Evolutionary conservation across 1,140 invertebrate genomes (phyloP).

Genomic region (Polypedilum vanderplanki): DNA sequence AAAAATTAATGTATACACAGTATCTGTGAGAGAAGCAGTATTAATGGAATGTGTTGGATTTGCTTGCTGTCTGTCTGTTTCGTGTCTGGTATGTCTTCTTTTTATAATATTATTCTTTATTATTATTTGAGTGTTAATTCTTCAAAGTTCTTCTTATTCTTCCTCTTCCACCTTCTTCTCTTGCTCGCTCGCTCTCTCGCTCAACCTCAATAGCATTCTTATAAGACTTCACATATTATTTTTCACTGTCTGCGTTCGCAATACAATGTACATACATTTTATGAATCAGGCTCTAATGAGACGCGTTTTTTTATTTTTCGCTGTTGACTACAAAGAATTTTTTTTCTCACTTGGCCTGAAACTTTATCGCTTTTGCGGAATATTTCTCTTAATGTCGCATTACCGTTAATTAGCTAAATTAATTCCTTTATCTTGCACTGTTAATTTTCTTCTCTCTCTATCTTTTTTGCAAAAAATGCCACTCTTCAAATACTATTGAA

Average conservation of each 20-base stretch:
- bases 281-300: conserved; percentile 17
- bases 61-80: conserved; percentile 16
- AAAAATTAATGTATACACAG: not conserved
- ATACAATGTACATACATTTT: not conserved
- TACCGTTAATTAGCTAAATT: conserved; percentile 14
- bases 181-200: not conserved
- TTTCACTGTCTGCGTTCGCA: not conserved
- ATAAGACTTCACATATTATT: not conserved
- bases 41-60: conserved; percentile 18
- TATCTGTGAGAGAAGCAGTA: not conserved
- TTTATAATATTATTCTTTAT: not conserved
- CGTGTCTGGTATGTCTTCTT: conserved; percentile 9
- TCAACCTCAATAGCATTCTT: not conserved
- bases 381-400: not conserved
- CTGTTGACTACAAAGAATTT: not conserved
- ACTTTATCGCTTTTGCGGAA: too few species aligned
- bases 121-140: conserved; percentile 19
- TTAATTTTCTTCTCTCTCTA: not conserved
- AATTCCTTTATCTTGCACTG: not conserved
- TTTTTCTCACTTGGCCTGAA: too few species aligned
- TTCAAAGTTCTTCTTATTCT: not conserved
- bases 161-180: not conserved
- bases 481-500: not conserved
- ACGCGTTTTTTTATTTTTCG: not conserved
- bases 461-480: not conserved